phyloP scores from a whole-genome alignment of 2,888 invertebrate genomes.

The Orgyia antiqua region DNA sequence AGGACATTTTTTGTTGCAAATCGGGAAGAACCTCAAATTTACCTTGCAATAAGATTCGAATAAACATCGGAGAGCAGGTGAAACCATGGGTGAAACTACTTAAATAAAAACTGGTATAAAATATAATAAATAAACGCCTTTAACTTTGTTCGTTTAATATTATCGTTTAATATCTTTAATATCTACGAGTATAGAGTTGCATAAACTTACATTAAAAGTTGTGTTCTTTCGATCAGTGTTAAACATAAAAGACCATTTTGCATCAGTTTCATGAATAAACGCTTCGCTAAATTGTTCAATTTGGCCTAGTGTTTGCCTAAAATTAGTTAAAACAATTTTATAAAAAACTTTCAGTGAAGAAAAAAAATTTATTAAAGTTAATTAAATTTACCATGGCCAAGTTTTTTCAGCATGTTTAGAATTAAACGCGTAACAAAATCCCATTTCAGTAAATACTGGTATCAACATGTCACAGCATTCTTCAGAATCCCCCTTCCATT shows the following conservation, averaged over 20 bases:
- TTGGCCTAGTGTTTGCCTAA: slow-evolving; percentile 57
- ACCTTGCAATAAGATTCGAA: too few relatives aligned
- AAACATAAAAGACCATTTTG: slow-evolving; percentile 81
- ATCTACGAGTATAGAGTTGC: too few relatives aligned
- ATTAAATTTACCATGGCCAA: slow-evolving; percentile 73
- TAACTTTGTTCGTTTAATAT: too few relatives aligned
- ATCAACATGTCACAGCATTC: slow-evolving; percentile 82
- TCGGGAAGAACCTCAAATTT: too few relatives aligned
- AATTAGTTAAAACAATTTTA: slow-evolving; percentile 14
- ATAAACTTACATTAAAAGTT: slow-evolving; percentile 54
- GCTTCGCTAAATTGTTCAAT: slow-evolving; percentile 64
- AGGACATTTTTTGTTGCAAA: too few relatives aligned
- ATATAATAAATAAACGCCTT: too few relatives aligned
- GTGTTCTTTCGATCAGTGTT: slow-evolving; percentile 67
- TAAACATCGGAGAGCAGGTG: too few relatives aligned
- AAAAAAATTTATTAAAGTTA: not conserved
- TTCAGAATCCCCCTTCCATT: slow-evolving; percentile 82
- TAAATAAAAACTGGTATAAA: too few relatives aligned
- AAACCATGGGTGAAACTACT: too few relatives aligned
- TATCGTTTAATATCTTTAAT: too few relatives aligned
- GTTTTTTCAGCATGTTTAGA: slow-evolving; percentile 75
- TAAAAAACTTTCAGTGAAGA: not conserved
- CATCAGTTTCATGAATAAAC: slow-evolving; percentile 82
- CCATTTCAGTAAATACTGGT: slow-evolving; percentile 86
- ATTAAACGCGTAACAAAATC: slow-evolving; percentile 86